phyloP scores from a whole-genome alignment of 2,888 invertebrate species.

The Sialis lutaria region DNA sequence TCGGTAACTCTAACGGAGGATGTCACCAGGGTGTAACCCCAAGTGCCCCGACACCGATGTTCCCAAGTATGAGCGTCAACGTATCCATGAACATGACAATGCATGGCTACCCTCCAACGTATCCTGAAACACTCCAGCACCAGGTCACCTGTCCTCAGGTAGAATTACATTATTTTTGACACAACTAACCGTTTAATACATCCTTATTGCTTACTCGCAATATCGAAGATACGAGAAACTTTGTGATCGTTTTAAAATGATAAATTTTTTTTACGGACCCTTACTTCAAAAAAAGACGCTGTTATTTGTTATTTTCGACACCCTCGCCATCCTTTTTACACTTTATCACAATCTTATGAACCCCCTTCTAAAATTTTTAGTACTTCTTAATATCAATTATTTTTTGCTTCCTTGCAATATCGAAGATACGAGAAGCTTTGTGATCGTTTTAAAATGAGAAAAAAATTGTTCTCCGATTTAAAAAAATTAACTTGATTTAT shows the following conservation, averaged over 20 bases:
- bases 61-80: slow-evolving; percentile 92
- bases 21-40: slow-evolving; percentile 15
- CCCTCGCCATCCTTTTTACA: too few species aligned
- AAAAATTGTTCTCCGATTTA: too few species aligned
- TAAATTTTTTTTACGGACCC: neutral
- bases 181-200: neutral
- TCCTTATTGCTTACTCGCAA: neutral
- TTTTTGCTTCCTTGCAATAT: too few species aligned
- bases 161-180: slow-evolving; percentile 8
- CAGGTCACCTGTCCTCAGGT: slow-evolving; percentile 55
- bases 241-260: neutral
- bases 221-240: too few species aligned
- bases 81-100: slow-evolving; percentile 98
- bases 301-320: too few species aligned
- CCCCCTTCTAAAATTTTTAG: too few species aligned
- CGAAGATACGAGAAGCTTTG: too few species aligned
- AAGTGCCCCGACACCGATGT: slow-evolving; percentile 32
- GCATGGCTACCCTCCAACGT: slow-evolving; percentile 50
- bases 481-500: too few species aligned
- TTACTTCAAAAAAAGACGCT: too few species aligned
- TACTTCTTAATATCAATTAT: too few species aligned
- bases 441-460: too few species aligned
- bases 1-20: neutral
- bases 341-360: too few species aligned
- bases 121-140: slow-evolving; percentile 24